Conservation (phyloP, 1,140 invertebrate genomes). For the Lucilia sericata region DNA sequence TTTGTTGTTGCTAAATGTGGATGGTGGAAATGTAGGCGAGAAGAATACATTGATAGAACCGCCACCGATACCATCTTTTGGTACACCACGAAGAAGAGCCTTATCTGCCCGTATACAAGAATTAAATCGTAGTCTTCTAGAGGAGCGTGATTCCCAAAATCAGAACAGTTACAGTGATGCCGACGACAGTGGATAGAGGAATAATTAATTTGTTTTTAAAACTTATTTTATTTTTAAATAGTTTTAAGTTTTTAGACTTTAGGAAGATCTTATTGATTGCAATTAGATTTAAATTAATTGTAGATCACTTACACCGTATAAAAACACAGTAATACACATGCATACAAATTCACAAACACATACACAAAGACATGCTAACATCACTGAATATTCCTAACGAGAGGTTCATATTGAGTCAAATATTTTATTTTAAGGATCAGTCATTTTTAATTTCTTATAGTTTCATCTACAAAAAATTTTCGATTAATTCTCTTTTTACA, state of each 20-base stretch:
- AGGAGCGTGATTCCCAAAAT: slow-evolving; percentile 64
- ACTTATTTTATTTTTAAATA: slow-evolving; percentile 1
- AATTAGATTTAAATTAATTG: not conserved
- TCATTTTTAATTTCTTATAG: too few species aligned
- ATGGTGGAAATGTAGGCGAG: slow-evolving; percentile 54
- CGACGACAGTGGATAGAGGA: slow-evolving; percentile 61
- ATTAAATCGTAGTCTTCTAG: slow-evolving; percentile 63
- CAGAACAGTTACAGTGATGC: slow-evolving; percentile 66
- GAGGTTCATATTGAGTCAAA: too few species aligned
- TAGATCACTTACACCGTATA: not conserved
- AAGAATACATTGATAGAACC: slow-evolving; percentile 66
- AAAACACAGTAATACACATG: not conserved
- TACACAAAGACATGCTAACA: not conserved
- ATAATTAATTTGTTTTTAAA: too few species aligned
- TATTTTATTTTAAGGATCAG: too few species aligned
- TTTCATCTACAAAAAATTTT: too few species aligned
- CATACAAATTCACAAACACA: not conserved
- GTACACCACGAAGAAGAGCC: slow-evolving; percentile 63
- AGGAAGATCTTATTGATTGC: not conserved
- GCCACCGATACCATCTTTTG: slow-evolving; percentile 63
- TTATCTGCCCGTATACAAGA: slow-evolving; percentile 65
- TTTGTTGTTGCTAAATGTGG: slow-evolving; percentile 11
- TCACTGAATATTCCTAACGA: not conserved
- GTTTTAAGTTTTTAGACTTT: not conserved
- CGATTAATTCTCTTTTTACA: too few species aligned